Percentiles rank a stretch among this genome's conserved stretches.
Conservation (phyloP, 2,113 vertebrate genomes). For the Pluvianellus socialis region DNA sequence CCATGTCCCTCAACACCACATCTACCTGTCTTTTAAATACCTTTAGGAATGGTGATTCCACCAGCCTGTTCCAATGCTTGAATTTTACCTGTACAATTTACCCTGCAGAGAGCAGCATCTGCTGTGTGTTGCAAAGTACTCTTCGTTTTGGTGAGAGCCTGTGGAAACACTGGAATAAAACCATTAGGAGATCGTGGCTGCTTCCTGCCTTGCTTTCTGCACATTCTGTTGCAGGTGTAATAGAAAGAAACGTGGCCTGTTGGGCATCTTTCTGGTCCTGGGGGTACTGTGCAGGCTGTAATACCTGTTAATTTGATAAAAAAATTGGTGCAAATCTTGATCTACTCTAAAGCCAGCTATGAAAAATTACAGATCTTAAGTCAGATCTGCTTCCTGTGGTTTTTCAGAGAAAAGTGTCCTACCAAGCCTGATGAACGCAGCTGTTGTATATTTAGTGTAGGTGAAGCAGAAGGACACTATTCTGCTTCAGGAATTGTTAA, state of each 20-base stretch:
- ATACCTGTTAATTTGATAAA: not conserved
- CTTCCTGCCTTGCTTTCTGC: not conserved
- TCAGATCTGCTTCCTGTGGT: not conserved
- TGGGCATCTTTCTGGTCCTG: not conserved
- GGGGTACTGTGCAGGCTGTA: not conserved
- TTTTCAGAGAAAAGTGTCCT: not conserved
- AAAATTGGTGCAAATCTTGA: not conserved
- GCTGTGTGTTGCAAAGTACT: not conserved
- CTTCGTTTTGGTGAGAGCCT: not conserved
- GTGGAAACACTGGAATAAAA: not conserved
- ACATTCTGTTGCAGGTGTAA: not conserved
- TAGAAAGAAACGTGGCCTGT: not conserved
- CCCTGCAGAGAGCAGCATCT: not conserved
- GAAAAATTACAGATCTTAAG: not conserved
- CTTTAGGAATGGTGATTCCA: too few species aligned
- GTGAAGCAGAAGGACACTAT: not conserved
- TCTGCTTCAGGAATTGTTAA: not conserved
- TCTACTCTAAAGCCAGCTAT: not conserved
- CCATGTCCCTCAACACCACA: too few species aligned
- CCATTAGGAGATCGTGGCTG: not conserved
- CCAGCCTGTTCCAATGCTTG: too few species aligned
- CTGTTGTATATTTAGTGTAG: not conserved
- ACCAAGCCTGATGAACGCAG: not conserved
- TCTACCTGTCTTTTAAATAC: too few species aligned
- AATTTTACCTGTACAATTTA: not conserved